These are phyloP conservation scores for Prolemur simus DNA, from an alignment of 2,113 vertebrate species.

Conservation along the genomic window DNA sequence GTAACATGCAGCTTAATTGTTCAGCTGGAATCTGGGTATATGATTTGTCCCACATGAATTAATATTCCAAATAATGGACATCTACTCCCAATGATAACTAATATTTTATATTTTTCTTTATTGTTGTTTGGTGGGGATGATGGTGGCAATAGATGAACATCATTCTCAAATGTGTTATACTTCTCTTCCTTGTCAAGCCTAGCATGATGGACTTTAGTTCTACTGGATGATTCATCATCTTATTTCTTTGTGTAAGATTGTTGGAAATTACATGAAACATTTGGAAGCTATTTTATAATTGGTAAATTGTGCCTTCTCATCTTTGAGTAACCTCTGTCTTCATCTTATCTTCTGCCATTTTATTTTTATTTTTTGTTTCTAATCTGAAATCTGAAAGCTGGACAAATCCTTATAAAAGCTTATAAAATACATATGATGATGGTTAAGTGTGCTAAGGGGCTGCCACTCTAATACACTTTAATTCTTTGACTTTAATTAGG, in stretches of 20 bases:
- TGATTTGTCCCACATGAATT: background rate
- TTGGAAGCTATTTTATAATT: slow-evolving; percentile 17
- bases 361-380: slow-evolving; percentile 25
- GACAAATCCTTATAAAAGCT: background rate
- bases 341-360: slow-evolving; percentile 10
- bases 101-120: background rate
- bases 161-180: background rate
- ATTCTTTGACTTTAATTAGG: background rate
- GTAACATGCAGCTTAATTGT: slow-evolving; percentile 5
- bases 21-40: background rate
- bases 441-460: background rate
- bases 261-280: slow-evolving; percentile 1
- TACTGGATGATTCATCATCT: background rate
- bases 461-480: background rate
- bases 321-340: background rate
- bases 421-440: background rate
- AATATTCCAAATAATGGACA: background rate
- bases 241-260: background rate
- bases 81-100: background rate
- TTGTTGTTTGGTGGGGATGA: background rate
- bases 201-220: background rate
- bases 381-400: slow-evolving; percentile 9
- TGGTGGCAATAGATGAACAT: background rate
- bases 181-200: background rate
- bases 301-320: background rate